Base-by-base conservation (phyloP, 2,888 invertebrate species). In the Megaustenia siamemsis region DNA sequence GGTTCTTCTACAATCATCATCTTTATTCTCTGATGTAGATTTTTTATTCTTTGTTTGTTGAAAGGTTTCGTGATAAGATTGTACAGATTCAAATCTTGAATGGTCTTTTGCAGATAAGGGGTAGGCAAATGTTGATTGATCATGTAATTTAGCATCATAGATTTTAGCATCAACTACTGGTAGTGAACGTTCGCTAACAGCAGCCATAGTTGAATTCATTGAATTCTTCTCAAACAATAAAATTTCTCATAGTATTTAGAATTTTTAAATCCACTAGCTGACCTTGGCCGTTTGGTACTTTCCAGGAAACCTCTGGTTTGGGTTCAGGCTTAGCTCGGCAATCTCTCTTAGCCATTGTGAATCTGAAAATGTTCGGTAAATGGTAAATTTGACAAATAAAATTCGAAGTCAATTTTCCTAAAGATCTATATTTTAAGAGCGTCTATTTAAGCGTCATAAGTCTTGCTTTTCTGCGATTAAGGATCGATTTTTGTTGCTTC, bases 191-290 rank as follows among this genome's bases (percentile, higher is more conserved):
- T 15, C 6, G 43, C 28, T 35, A 32, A 1, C 40, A 1, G 24
- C 24, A 43, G 43, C 71, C 3, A 40, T 40, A 10, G 40, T 4
- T 24, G 40, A 2, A 43, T 5, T 40, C 43, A 40, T 43, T 0
- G 28, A 49, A 0, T 38, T 32, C 2, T 66, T 63, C n/a, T 78
- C 78, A 32, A 78, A 78, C 18, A 78, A 66, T 15, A 78, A 12
- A 78, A 78, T 32, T 78, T 78, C 28, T 78, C 78, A 28, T 78
- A 78, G 28, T 18, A 78, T 18, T 63, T 43, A 12, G 78, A 63
- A 63, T 78, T 63, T 28, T 78, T 63, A 43, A 78, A 63, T 18
- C 40, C 12, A 28, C n/a, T 15, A 10, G 66, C 66, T 32, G 78
- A 78, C n/a, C 28, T 28, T 32, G 66, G 45, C 28, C 78, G n/a